Evolutionary conservation across 2,797 vertebrate species (phyloP), one percentile per base, ranked within the genome.

Genomic region (Argyrosomus regius): DNA sequence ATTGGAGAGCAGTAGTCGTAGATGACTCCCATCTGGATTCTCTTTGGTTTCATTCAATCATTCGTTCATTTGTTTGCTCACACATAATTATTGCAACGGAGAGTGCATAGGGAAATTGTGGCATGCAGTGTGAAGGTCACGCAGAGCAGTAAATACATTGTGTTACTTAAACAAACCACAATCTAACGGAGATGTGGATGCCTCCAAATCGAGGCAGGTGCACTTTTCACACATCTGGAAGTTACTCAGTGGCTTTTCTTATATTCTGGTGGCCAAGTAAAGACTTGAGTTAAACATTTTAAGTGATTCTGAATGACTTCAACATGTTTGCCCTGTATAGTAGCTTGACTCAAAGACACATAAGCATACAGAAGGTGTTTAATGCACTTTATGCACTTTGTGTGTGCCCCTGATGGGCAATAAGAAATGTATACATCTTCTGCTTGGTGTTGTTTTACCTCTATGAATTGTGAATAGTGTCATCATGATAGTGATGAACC

Each of bases 61-160:
- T 81, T 85, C 72, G 86, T 87, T 80, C 41, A 18, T 79, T 72
- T 86, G 85, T 89, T 81, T 90, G 82, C 77, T 66, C 72, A 66
- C 77, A 80, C 77, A 82, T 85, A 83, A 90, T 91, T 91, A 87
- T 75, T 54, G 78, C 81, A 62, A 75, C 75, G 77, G 54, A 46
- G 31, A 52, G 80, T 39, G 78, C 85, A 89, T 66, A 75, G 88
- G 89, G 87, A 90, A 91, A 90, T 87, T 82, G 76, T 78, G 67
- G 83, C 43, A 46, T 62, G 61, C 72, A 60, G 46, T 41, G 66
- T 82, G 83, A 91, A 91, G 91, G 89, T 92, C 88, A 81, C 10
- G 41, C 75, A 24, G 71, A 78, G 76, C 77, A 20, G 79, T 60
- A 81, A 82, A 91, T 60, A 81, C 3, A 54, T 35, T 48, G 16